Percentiles rank a stretch among this genome's conserved stretches.
Evolutionary conservation across 2,888 invertebrate genomes (phyloP).

Genomic region (Pollenia griseotomentosa): DNA sequence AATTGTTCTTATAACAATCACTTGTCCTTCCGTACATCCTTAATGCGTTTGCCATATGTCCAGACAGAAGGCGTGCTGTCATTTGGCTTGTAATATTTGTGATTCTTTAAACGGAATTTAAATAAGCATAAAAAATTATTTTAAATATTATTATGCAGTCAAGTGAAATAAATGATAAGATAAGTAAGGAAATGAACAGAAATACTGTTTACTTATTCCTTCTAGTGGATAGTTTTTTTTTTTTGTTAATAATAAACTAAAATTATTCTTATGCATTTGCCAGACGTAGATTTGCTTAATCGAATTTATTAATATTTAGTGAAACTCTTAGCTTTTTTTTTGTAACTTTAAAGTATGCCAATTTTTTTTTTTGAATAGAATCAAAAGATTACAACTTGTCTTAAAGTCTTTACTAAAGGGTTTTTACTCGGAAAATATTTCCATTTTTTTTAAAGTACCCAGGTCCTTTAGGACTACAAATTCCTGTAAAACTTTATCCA

Average conservation of each 20-base stretch:
- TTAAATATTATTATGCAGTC: slow-evolving; percentile 47
- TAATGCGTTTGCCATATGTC: slow-evolving; percentile 50
- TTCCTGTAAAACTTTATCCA: no score
- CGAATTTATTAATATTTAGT: slow-evolving; percentile 4
- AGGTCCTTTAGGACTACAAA: no score
- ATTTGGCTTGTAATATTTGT: not conserved
- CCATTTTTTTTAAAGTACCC: no score
- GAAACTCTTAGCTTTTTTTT: not conserved
- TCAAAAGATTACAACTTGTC: no score
- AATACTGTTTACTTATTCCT: not conserved
- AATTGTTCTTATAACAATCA: slow-evolving; percentile 35
- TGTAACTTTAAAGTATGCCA: no score
- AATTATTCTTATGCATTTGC: not conserved
- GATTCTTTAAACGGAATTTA: slow-evolving; percentile 16
- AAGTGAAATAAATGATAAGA: slow-evolving; percentile 57
- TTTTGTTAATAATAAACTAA: not conserved
- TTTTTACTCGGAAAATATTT: no score
- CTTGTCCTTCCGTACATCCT: slow-evolving; percentile 53
- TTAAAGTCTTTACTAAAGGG: no score
- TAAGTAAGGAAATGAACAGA: slow-evolving; percentile 6
- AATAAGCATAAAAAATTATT: slow-evolving; percentile 21
- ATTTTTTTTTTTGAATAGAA: no score
- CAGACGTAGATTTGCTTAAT: not conserved
- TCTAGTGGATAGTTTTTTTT: not conserved
- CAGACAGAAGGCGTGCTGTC: slow-evolving; percentile 21